Conservation (phyloP, 2,797 vertebrate genomes). For the Stomatorhinus walkeri region DNA sequence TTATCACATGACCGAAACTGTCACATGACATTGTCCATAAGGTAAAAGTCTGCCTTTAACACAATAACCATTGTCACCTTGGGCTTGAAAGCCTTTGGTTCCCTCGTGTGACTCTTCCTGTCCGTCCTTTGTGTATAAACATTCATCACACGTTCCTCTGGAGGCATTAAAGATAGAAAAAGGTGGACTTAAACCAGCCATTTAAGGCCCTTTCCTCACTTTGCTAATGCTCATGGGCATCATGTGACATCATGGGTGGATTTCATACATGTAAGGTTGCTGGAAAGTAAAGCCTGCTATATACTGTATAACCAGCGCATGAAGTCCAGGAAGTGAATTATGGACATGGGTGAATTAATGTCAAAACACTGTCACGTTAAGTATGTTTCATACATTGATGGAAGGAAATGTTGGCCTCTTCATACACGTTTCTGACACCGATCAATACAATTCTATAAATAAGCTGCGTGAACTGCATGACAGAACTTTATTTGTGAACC, state of each 20-base stretch:
- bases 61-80: background rate
- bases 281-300: background rate
- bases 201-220: background rate
- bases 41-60: slow-evolving; percentile 17
- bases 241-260: background rate
- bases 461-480: background rate
- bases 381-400: background rate
- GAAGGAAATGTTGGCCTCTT: background rate
- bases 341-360: slow-evolving; percentile 4
- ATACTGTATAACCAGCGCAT: background rate
- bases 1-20: background rate
- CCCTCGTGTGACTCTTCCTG: slow-evolving; percentile 14
- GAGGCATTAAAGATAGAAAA: slow-evolving; percentile 8
- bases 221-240: background rate
- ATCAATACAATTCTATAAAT: background rate
- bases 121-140: slow-evolving; percentile 5
- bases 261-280: background rate
- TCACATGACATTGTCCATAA: background rate
- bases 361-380: slow-evolving; percentile 3
- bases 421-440: background rate
- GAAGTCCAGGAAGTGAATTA: background rate
- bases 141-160: background rate
- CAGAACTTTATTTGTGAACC: background rate
- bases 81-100: background rate
- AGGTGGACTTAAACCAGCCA: background rate